These are phyloP conservation scores for Pollenia angustigena DNA, from an alignment of 2,888 invertebrate species.

Conservation along the genomic window DNA sequence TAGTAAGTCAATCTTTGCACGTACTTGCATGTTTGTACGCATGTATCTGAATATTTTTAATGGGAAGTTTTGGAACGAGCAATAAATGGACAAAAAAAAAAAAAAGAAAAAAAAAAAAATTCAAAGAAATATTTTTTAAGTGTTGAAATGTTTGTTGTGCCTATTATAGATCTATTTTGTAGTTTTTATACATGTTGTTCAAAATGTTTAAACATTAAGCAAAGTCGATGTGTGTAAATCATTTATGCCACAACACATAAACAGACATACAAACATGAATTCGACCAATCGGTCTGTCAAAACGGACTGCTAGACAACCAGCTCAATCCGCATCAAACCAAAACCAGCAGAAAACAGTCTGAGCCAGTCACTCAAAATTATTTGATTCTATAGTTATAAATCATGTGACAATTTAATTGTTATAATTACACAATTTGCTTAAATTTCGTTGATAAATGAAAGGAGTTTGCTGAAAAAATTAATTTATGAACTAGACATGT, in stretches of 20 bases:
- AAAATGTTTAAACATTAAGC: slow-evolving; percentile 32
- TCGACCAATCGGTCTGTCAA: not conserved
- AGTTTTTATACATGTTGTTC: slow-evolving; percentile 38
- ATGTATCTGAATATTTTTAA: slow-evolving; percentile 62
- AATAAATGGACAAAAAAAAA: slow-evolving; percentile 28
- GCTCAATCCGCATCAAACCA: not conserved
- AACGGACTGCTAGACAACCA: not conserved
- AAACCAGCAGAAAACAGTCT: not conserved
- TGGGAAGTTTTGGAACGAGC: slow-evolving; percentile 58
- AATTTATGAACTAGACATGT: not conserved
- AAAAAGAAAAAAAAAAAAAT: slow-evolving; percentile 24
- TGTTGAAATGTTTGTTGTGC: slow-evolving; percentile 72
- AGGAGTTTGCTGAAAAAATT: slow-evolving; percentile 15
- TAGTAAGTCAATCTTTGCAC: slow-evolving; percentile 50
- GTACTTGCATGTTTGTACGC: slow-evolving; percentile 65
- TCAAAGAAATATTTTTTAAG: slow-evolving; percentile 33
- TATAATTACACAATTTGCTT: slow-evolving; percentile 70
- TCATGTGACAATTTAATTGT: slow-evolving; percentile 72
- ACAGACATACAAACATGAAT: slow-evolving; percentile 19
- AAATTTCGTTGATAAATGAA: slow-evolving; percentile 55
- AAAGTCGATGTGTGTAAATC: slow-evolving; percentile 60
- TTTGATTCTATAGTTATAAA: slow-evolving; percentile 65
- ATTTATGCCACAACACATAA: slow-evolving; percentile 25
- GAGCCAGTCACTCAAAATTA: slow-evolving; percentile 30
- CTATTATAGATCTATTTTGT: slow-evolving; percentile 67